Evolutionary conservation across 2,113 vertebrate genomes (phyloP).

Genomic region (Pontoporia blainvillei): DNA sequence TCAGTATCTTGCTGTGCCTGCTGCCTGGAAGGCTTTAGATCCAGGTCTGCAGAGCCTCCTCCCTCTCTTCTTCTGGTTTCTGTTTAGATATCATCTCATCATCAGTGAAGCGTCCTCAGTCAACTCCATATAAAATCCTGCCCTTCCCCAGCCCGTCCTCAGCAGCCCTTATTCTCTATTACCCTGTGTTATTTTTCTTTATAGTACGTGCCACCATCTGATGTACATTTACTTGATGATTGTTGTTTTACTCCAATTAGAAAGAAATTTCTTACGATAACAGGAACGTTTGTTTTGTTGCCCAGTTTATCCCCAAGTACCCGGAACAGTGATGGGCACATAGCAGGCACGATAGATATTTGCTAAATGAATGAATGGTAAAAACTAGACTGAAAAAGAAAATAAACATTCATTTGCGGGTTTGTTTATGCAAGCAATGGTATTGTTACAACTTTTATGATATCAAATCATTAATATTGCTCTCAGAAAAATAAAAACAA

Average conservation of each 20-base stretch:
- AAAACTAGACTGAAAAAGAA: not conserved
- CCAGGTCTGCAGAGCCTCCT: not conserved
- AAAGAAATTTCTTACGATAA: not conserved
- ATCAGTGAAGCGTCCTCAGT: not conserved
- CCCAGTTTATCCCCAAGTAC: not conserved
- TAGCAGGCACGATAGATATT: not conserved
- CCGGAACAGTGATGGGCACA: not conserved
- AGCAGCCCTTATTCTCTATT: not conserved
- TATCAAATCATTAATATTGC: constrained; percentile 17
- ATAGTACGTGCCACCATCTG: not conserved
- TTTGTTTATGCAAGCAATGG: constrained; percentile 33
- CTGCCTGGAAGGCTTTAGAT: not conserved
- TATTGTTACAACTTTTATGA: constrained; percentile 41
- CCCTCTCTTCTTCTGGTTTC: not conserved
- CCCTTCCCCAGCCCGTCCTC: not conserved
- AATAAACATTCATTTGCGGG: not conserved
- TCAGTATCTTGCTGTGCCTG: not conserved
- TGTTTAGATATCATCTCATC: not conserved
- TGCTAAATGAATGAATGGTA: not conserved
- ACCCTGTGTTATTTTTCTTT: not conserved
- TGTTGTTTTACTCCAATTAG: not conserved
- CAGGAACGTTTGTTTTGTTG: not conserved
- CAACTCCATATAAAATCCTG: not conserved
- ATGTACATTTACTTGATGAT: not conserved
- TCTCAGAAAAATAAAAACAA: constrained; percentile 30